Evolutionary conservation across 2,888 invertebrate genomes (phyloP).

Genomic region (Synanthedon formicaeformis): DNA sequence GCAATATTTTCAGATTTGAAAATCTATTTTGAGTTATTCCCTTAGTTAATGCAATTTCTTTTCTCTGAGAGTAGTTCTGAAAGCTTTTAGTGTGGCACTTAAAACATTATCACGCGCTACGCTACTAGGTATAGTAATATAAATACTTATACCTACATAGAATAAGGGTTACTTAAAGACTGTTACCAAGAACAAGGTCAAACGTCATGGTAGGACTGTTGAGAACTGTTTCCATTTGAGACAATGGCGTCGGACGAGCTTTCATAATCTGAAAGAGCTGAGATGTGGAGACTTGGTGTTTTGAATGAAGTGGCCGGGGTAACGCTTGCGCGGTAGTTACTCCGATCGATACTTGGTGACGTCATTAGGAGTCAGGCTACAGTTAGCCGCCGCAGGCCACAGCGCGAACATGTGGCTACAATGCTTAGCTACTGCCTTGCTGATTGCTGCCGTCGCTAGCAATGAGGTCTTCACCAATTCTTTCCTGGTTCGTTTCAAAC

Average conservation of each 20-base stretch:
- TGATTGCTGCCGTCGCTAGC: conserved; percentile 48
- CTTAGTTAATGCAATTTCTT: neutral
- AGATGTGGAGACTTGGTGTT: conserved; percentile 9
- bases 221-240: conserved; percentile 19
- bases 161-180: too few relatives aligned
- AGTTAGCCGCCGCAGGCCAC: conserved; percentile 60
- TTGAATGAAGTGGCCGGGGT: conserved; percentile 22
- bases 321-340: conserved; percentile 43
- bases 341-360: conserved; percentile 60
- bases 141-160: too few relatives aligned
- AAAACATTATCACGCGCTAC: neutral
- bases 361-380: conserved; percentile 46
- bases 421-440: conserved; percentile 54
- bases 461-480: conserved; percentile 93
- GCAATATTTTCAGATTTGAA: too few relatives aligned
- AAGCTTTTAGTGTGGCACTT: neutral
- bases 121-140: too few relatives aligned
- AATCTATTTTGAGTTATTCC: neutral
- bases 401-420: conserved; percentile 58
- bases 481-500: conserved; percentile 90
- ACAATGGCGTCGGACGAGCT: conserved; percentile 30
- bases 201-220: neutral
- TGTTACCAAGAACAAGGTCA: neutral
- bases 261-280: conserved; percentile 35
- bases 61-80: neutral